Percentiles rank a stretch among this genome's conserved stretches.
Evolutionary conservation across 2,113 vertebrate genomes (phyloP).

Genomic region (Gobius niger): DNA sequence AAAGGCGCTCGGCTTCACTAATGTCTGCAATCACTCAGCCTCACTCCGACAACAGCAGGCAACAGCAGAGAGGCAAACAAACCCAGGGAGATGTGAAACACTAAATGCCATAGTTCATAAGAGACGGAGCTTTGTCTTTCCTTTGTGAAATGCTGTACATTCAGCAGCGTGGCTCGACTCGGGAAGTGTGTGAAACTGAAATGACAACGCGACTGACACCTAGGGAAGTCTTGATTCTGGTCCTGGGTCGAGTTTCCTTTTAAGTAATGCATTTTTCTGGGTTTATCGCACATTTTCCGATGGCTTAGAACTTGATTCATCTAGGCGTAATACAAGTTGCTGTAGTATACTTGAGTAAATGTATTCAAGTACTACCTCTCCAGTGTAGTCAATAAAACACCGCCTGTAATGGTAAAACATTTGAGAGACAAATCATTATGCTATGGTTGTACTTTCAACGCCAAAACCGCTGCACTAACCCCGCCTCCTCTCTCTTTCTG

Average conservation of each 20-base stretch:
- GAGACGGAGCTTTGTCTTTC: background rate
- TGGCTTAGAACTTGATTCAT: too few relatives aligned
- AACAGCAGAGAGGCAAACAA: slow-evolving; percentile 14
- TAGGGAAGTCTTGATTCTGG: background rate
- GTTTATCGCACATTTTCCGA: too few relatives aligned
- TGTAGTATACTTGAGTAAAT: too few relatives aligned
- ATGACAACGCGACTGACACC: slow-evolving; percentile 24
- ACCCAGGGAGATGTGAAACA: slow-evolving; percentile 29
- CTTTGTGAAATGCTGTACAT: slow-evolving; percentile 8
- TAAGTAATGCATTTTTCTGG: too few relatives aligned
- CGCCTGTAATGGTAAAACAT: too few relatives aligned
- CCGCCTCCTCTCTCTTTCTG: background rate
- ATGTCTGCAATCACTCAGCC: slow-evolving; percentile 66
- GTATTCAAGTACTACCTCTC: too few relatives aligned
- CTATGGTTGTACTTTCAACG: too few relatives aligned
- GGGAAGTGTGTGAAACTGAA: slow-evolving; percentile 26
- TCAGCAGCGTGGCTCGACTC: slow-evolving; percentile 1
- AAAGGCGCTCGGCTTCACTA: slow-evolving; percentile 51
- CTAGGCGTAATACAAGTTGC: too few relatives aligned
- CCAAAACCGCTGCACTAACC: slow-evolving; percentile 8
- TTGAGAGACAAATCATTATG: too few relatives aligned
- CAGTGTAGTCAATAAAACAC: too few relatives aligned
- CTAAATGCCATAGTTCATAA: slow-evolving; percentile 28
- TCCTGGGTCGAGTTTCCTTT: too few relatives aligned
- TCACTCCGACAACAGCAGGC: slow-evolving; percentile 20